These are phyloP conservation scores for Silurus asotus DNA, from an alignment of 2,113 vertebrate genomes.

Conservation along the genomic window DNA sequence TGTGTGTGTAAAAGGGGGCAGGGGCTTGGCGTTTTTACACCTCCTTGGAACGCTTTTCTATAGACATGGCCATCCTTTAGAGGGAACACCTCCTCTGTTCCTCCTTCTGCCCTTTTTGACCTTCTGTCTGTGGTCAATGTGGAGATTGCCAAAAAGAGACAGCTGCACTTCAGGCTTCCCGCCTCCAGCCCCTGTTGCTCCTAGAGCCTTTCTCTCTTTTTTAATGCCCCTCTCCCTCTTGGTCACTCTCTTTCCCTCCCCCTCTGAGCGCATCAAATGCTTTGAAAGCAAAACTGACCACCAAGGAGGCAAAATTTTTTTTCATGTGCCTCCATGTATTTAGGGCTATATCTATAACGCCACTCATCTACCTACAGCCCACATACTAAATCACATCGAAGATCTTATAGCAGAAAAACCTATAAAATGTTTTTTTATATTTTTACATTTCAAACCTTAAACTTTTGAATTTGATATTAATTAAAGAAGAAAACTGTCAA, in stretches of 20 bases:
- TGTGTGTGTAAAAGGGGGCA: slow-evolving; percentile 32
- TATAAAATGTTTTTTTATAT: too few relatives aligned
- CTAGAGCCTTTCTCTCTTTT: slow-evolving; percentile 42
- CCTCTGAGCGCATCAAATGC: slow-evolving; percentile 31
- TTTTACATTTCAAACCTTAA: neutral
- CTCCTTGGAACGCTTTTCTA: slow-evolving; percentile 47
- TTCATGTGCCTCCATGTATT: neutral
- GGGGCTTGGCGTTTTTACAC: slow-evolving; percentile 48
- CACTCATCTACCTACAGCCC: neutral
- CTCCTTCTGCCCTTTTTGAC: slow-evolving; percentile 58
- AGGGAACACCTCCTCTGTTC: slow-evolving; percentile 60
- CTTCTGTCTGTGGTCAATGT: slow-evolving; percentile 58
- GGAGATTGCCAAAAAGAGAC: slow-evolving; percentile 58
- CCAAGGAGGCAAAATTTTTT: slow-evolving; percentile 22
- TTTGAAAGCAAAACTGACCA: slow-evolving; percentile 31
- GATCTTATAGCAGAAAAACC: neutral
- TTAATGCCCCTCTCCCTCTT: slow-evolving; percentile 28
- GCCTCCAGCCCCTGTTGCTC: slow-evolving; percentile 47
- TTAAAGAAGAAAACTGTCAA: neutral
- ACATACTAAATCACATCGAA: neutral
- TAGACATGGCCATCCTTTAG: slow-evolving; percentile 51
- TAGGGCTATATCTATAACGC: neutral
- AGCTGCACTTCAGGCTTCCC: slow-evolving; percentile 57
- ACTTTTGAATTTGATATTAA: neutral
- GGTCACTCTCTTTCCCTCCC: slow-evolving; percentile 34